Conservation (phyloP, 2,113 vertebrate genomes). For the Ochotona curzoniae region DNA sequence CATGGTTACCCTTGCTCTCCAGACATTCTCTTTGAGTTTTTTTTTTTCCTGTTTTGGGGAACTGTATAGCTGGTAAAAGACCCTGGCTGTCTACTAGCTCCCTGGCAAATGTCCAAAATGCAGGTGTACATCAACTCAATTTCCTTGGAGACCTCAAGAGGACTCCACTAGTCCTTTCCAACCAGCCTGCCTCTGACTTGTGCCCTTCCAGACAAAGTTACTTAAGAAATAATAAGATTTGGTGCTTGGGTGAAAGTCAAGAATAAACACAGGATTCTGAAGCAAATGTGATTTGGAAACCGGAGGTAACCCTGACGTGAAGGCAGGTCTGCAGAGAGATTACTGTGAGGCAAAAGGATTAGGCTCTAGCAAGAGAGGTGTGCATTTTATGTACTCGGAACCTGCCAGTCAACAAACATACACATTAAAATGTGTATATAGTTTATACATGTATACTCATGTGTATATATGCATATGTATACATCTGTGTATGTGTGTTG, state of each 20-base stretch:
- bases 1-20: conserved; percentile 47
- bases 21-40: conserved; percentile 58
- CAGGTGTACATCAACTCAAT: conserved; percentile 71
- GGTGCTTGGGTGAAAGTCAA: not conserved
- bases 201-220: conserved; percentile 58
- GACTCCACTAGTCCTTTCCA: conserved; percentile 46
- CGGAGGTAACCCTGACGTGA: not conserved
- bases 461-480: too few species aligned
- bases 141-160: conserved; percentile 53
- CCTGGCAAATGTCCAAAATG: conserved; percentile 69
- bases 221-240: conserved; percentile 46
- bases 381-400: not conserved
- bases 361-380: not conserved
- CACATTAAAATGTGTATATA: too few species aligned
- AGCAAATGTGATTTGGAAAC: not conserved
- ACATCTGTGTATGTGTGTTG: too few species aligned
- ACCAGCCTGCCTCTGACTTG: conserved; percentile 40
- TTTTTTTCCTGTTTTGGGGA: conserved; percentile 60
- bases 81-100: conserved; percentile 37
- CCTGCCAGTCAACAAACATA: too few species aligned
- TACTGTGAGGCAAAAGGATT: not conserved
- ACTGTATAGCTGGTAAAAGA: conserved; percentile 57
- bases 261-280: not conserved
- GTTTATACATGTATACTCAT: too few species aligned
- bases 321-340: not conserved